A percentile compares a stretch with the other conserved stretches of the same genome.
Evolutionary conservation across 2,797 vertebrate genomes (phyloP).

Genomic region (Gephyroberyx darwinii): DNA sequence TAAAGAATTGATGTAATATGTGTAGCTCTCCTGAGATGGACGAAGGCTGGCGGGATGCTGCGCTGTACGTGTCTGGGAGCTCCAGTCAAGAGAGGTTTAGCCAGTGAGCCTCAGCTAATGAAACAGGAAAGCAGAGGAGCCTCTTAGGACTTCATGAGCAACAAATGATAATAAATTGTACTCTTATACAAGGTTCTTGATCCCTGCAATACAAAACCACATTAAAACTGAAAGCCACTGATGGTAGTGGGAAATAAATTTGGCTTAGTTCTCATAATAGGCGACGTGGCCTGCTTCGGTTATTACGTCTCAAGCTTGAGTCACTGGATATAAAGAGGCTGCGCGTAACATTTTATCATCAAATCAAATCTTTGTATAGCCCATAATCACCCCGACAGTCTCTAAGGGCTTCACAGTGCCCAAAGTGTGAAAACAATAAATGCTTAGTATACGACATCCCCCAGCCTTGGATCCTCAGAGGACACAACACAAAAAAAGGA

Average conservation of each 20-base stretch:
- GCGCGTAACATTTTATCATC: too few relatives aligned
- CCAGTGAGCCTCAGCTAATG: not conserved
- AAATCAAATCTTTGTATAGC: too few relatives aligned
- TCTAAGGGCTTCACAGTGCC: too few relatives aligned
- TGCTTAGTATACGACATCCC: too few relatives aligned
- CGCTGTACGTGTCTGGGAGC: not conserved
- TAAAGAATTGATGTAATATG: constrained; percentile 2
- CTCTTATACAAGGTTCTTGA: not conserved
- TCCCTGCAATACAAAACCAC: not conserved
- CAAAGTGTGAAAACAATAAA: too few relatives aligned
- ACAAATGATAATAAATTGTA: not conserved
- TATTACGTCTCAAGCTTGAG: too few relatives aligned
- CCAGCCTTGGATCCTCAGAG: too few relatives aligned
- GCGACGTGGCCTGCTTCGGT: too few relatives aligned
- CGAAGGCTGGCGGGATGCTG: not conserved
- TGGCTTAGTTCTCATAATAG: too few relatives aligned
- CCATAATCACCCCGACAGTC: too few relatives aligned
- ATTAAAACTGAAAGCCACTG: not conserved
- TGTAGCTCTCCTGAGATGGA: constrained; percentile 3
- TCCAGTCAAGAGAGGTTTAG: not conserved
- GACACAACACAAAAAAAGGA: too few relatives aligned
- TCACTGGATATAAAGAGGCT: too few relatives aligned
- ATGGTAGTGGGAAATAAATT: constrained; percentile 2
- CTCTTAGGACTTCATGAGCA: not conserved
- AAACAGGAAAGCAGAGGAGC: not conserved